Conservation (phyloP, 2,113 vertebrate genomes). For the Halcyon senegalensis region DNA sequence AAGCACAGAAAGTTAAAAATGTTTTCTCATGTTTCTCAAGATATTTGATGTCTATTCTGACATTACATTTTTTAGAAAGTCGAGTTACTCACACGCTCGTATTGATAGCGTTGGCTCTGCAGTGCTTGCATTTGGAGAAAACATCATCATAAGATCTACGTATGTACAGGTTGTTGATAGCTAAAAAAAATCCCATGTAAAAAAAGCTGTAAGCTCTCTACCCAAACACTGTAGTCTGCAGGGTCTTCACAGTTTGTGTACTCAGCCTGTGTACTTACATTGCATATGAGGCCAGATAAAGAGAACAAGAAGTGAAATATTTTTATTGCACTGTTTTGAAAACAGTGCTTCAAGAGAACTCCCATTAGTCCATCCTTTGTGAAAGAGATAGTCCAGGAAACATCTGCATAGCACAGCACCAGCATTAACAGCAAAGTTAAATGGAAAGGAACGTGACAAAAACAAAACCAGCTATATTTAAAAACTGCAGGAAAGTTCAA, state of each 20-base stretch:
- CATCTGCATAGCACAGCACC: not conserved
- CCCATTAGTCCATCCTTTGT: constrained; percentile 13
- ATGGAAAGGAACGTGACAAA: not conserved
- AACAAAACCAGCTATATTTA: not conserved
- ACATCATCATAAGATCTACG: not conserved
- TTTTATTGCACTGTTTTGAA: constrained; percentile 50
- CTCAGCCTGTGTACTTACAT: not conserved
- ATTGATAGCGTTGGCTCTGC: not conserved
- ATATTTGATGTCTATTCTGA: not conserved
- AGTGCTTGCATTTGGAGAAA: not conserved
- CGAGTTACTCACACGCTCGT: not conserved
- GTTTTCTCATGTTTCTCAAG: not conserved
- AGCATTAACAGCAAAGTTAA: not conserved
- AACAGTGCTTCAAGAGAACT: not conserved
- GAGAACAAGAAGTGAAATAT: not conserved
- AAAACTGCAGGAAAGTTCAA: not conserved
- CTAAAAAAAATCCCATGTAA: not conserved
- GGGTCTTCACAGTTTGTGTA: not conserved
- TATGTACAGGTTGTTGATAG: not conserved
- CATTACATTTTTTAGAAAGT: not conserved
- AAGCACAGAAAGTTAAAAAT: not conserved
- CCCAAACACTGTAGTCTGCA: not conserved
- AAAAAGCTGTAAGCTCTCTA: not conserved
- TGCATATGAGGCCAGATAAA: not conserved
- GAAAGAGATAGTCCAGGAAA: constrained; percentile 44